A percentile compares a stretch with the other conserved stretches of the same genome.
phyloP scores from a whole-genome alignment of 2,113 vertebrate genomes.

The Nothoprocta perdicaria region DNA sequence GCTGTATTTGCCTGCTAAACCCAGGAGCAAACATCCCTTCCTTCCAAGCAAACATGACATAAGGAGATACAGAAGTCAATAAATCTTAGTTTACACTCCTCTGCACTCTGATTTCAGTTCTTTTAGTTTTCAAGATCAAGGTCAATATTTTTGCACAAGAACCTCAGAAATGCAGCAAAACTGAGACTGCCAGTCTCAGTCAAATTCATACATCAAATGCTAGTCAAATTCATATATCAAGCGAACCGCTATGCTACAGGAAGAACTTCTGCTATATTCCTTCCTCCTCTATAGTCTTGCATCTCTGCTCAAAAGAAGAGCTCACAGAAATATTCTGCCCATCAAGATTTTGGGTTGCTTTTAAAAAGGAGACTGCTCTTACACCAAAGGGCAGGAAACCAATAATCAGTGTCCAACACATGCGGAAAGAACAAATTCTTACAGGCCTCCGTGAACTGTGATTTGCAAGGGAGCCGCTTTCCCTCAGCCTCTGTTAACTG shows the following conservation, averaged over 20 bases:
- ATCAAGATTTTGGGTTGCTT: not conserved
- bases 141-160: not conserved
- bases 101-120: not conserved
- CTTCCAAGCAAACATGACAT: not conserved
- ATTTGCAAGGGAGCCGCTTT: not conserved
- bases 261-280: conserved; percentile 4
- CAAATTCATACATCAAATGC: not conserved
- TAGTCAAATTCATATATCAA: not conserved
- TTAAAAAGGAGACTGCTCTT: not conserved
- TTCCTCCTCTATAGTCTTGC: not conserved
- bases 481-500: not conserved
- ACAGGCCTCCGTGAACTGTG: rapidly evolving
- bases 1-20: not conserved
- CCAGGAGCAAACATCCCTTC: not conserved
- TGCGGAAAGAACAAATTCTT: not conserved
- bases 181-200: not conserved
- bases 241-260: not conserved
- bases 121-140: not conserved
- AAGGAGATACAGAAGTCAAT: not conserved
- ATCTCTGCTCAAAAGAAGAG: not conserved
- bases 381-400: not conserved
- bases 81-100: not conserved
- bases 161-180: not conserved
- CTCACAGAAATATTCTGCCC: not conserved
- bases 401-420: rapidly evolving